Evolutionary conservation across 1,140 invertebrate species (phyloP).

Genomic region (Camponotus floridanus): DNA sequence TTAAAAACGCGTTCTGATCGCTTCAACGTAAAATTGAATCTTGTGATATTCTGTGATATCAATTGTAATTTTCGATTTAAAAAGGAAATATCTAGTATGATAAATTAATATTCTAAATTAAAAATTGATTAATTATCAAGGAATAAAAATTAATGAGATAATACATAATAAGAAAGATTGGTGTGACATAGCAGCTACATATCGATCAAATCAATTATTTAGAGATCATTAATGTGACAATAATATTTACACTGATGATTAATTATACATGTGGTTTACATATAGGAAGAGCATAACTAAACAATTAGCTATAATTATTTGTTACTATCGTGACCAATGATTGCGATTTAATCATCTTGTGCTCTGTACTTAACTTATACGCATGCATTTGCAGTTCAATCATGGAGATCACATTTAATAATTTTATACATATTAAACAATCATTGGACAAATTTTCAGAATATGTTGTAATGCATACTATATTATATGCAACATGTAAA

Average conservation of each 20-base stretch:
- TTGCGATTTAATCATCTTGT: conserved; percentile 59
- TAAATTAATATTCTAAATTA: conserved; percentile 12
- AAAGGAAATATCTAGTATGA: not conserved
- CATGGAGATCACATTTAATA: conserved; percentile 49
- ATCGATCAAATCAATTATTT: conserved; percentile 56
- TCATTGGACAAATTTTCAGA: conserved; percentile 34
- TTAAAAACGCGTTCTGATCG: not conserved
- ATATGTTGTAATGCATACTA: conserved; percentile 18
- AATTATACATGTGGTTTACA: conserved; percentile 51
- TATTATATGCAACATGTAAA: not conserved
- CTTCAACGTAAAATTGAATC: not conserved
- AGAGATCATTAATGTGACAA: conserved; percentile 48
- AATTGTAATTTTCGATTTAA: not conserved
- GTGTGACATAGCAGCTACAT: conserved; percentile 6
- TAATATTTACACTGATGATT: conserved; percentile 57
- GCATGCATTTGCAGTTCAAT: conserved; percentile 35
- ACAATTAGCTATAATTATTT: conserved; percentile 61
- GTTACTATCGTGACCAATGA: conserved; percentile 56
- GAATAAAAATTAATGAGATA: conserved; percentile 33
- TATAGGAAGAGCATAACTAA: conserved; percentile 33
- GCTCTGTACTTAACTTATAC: conserved; percentile 35
- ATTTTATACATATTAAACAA: conserved; percentile 51
- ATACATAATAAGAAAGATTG: conserved; percentile 32
- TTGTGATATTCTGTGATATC: not conserved
- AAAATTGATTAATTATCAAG: conserved; percentile 31